These are phyloP conservation scores for Scatophagus argus DNA, from an alignment of 2,113 vertebrate genomes.

Conservation along the genomic window DNA sequence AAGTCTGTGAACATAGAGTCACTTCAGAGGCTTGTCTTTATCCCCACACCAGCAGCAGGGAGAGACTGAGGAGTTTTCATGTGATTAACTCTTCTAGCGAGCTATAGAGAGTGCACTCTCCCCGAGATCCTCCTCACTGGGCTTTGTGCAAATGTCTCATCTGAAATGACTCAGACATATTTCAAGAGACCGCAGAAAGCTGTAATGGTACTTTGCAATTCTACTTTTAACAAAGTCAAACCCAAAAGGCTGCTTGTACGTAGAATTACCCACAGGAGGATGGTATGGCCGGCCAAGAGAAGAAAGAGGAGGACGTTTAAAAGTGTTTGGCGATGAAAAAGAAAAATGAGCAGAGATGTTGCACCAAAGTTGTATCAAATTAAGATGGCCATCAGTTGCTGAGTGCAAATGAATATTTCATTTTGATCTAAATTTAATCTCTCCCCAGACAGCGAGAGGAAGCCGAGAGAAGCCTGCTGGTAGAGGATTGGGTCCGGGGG, in stretches of 20 bases:
- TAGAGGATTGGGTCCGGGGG: constrained; percentile 46
- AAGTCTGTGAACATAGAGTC: constrained; percentile 66
- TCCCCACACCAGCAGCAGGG: constrained; percentile 58
- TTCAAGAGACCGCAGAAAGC: constrained; percentile 56
- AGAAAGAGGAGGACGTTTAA: constrained; percentile 4
- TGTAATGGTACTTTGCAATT: constrained; percentile 53
- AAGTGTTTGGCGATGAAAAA: constrained; percentile 50
- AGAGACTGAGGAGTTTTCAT: constrained; percentile 62
- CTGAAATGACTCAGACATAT: constrained; percentile 73
- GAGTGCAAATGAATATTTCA: constrained; percentile 80
- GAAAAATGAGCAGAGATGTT: constrained; percentile 58
- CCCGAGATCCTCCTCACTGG: constrained; percentile 53
- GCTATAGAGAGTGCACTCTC: constrained; percentile 40
- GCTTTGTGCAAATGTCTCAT: constrained; percentile 65
- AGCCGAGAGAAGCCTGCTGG: constrained; percentile 56
- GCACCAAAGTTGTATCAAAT: constrained; percentile 68
- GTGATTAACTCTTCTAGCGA: constrained; percentile 63
- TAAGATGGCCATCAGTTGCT: constrained; percentile 76
- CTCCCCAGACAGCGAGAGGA: constrained; percentile 56
- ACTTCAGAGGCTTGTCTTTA: constrained; percentile 71
- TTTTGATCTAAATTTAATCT: constrained; percentile 81
- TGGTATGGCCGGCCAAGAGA: constrained; percentile 8
- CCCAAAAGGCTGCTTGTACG: constrained; percentile 37
- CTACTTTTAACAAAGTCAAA: constrained; percentile 62
- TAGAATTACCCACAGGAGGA: constrained; percentile 57